Evolutionary conservation across 2,113 vertebrate species (phyloP), one percentile per base, ranked within the genome.

Genomic region (Elephantulus edwardii): DNA sequence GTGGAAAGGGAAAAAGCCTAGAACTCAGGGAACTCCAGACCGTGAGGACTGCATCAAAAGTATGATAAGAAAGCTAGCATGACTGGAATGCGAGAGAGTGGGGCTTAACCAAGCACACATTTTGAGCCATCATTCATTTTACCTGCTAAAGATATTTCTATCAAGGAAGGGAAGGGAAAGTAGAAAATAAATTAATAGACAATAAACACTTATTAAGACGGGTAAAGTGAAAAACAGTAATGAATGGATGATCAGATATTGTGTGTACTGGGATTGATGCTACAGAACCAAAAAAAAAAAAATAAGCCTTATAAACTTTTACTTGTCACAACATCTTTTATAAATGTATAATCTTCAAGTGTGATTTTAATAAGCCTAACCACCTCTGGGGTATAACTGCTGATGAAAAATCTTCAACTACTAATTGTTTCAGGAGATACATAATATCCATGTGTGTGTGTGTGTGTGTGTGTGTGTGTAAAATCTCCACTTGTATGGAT

Each of bases 391-490:
- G 22, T 50, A 22, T 86, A 56, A 62, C 80, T 92, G 70, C n/a
- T 77, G 24, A 52, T 78, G 8, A 86, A 42, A 83, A 30, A 92
- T 60, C 11, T 64, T 88, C 40, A 66, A 92, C 64, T 81, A 82
- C 30, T 40, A 50, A 20, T 33, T 87, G 9, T 68, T 62, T 35
- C 30, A 54, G 22, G 35, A 28, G 40, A 42, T 58, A 33, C 42
- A 83, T 76, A 8, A 50, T 10, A 16, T 50, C 16, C 9, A 16
- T 50, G 48, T 50, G 48, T 50, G 9, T 16, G 48, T 8, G 58
- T 60, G 4, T 60, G 28, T 24, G 28, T 30, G 26, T 26, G 28
- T 30, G 28, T 50, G 16, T 50, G n/a, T 50, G 24, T 48, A 66
- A 42, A 50, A 9, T 80, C n/a, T n/a, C 85, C 60, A 54, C 28